Evolutionary conservation across 2,113 vertebrate genomes (phyloP), one percentile per base, ranked within the genome.

Genomic region (Periophthalmodon schlosseri): DNA sequence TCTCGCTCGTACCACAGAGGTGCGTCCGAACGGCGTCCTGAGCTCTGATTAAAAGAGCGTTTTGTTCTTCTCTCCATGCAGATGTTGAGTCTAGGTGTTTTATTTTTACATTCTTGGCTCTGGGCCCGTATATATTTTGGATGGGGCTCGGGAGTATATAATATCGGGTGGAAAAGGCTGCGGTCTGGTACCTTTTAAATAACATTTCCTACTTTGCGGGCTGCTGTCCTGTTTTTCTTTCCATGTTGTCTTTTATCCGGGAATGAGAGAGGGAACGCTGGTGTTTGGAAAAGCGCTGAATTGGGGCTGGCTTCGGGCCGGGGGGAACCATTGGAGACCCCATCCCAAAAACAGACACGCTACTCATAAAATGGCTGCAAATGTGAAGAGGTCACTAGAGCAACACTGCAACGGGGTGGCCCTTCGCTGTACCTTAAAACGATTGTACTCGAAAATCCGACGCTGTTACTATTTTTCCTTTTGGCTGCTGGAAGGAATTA

Each of bases 131-230:
- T 98, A 97, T 99, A 97, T 99, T 97, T 98, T 98, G 97, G 97
- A 98, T 95, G 95, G 95, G 95, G 94, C 94, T 15, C 91, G 95
- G 94, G 96, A 98, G 97, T 97, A 97, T 98, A 98, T 99, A 98
- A 97, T 99, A 98, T 97, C 96, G 95, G 23, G 94, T 98, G 97
- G 96, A 98, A 98, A 99, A 98, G 96, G 96, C 97, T 97, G 97
- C 93, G 96, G 97, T 98, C 97, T 98, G 96, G 96, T 99, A 97
- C 97, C 97, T 99, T 99, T 99, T 98, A 98, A 99, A 99, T 98
- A 99, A 98, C 96, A 97, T 99, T 99, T 99, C 97, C 97, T 96
- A 96, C 96, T 97, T 96, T 97, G 94, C 96, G 95, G 95, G 95
- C 95, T 95, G 95, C 97, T 96, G 96, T 97, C 95, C 96, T 99